These are phyloP conservation scores for Odontophorus gujanensis DNA, from an alignment of 2,113 vertebrate species.

Conservation along the genomic window DNA sequence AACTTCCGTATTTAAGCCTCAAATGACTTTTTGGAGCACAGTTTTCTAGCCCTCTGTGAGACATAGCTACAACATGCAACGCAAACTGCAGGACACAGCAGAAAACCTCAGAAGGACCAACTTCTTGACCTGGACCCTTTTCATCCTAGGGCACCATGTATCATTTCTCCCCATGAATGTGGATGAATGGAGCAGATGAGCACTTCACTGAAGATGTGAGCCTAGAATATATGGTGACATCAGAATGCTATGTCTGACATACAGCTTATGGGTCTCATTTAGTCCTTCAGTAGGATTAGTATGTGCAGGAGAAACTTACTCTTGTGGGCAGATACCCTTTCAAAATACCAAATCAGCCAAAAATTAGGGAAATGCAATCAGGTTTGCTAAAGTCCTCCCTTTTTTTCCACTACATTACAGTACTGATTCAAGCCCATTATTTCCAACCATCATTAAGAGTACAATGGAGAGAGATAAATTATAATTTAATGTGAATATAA, in stretches of 20 bases:
- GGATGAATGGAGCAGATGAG: not conserved
- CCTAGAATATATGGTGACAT: not conserved
- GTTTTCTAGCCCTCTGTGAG: not conserved
- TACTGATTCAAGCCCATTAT: constrained; percentile 32
- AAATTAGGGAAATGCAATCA: not conserved
- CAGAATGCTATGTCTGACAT: not conserved
- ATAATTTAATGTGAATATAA: constrained; percentile 50
- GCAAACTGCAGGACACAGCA: too few species aligned
- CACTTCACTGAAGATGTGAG: not conserved
- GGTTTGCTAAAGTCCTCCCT: not conserved
- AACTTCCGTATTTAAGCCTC: not conserved
- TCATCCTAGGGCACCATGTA: not conserved
- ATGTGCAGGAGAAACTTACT: not conserved
- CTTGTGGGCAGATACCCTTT: not conserved
- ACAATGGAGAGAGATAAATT: constrained; percentile 30
- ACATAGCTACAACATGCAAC: too few species aligned
- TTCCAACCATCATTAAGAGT: constrained; percentile 54
- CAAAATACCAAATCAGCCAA: not conserved
- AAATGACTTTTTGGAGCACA: not conserved
- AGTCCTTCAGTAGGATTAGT: not conserved
- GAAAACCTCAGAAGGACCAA: not conserved
- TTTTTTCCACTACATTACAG: not conserved
- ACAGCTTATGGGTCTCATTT: not conserved
- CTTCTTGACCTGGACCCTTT: not conserved
- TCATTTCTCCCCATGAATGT: not conserved